Conservation (phyloP, 2,888 invertebrate species). For the Philopedon plagiatum region DNA sequence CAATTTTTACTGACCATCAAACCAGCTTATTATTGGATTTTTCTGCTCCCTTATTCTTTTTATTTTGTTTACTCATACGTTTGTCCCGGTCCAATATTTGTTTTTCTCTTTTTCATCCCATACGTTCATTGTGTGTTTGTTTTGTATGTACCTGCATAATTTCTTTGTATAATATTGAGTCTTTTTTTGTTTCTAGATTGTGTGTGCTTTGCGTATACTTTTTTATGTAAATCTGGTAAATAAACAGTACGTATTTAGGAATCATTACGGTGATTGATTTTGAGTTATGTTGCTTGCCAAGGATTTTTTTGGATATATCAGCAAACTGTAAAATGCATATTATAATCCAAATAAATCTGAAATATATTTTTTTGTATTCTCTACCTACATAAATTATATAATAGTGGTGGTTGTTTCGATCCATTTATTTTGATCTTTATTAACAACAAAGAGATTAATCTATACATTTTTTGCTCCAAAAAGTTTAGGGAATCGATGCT, state of each 20-base stretch:
- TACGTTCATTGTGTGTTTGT: constrained; percentile 16
- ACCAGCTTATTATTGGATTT: constrained; percentile 35
- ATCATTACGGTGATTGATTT: constrained; percentile 4
- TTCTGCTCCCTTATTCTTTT: constrained; percentile 41
- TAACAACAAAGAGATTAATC: too few relatives aligned
- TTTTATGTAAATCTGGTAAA: constrained; percentile 26
- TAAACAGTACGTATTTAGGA: constrained; percentile 15
- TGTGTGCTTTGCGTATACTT: constrained; percentile 1
- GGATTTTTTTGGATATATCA: too few relatives aligned
- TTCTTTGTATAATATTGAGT: constrained; percentile 27
- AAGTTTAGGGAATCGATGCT: too few relatives aligned
- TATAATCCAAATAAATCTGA: too few relatives aligned
- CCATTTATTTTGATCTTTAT: too few relatives aligned
- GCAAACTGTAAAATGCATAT: too few relatives aligned
- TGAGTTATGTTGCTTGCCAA: constrained; percentile 1
- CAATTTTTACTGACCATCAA: constrained; percentile 32
- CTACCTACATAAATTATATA: too few relatives aligned
- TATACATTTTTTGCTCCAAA: too few relatives aligned
- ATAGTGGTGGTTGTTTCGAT: too few relatives aligned
- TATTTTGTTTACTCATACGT: constrained; percentile 39
- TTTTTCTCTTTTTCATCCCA: constrained; percentile 37
- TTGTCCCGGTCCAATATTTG: constrained; percentile 26
- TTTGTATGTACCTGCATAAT: constrained; percentile 35
- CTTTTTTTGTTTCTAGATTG: constrained; percentile 31
- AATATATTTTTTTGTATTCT: too few relatives aligned